phyloP scores from a whole-genome alignment of 2,113 vertebrate genomes.

The Glareola pratincola region DNA sequence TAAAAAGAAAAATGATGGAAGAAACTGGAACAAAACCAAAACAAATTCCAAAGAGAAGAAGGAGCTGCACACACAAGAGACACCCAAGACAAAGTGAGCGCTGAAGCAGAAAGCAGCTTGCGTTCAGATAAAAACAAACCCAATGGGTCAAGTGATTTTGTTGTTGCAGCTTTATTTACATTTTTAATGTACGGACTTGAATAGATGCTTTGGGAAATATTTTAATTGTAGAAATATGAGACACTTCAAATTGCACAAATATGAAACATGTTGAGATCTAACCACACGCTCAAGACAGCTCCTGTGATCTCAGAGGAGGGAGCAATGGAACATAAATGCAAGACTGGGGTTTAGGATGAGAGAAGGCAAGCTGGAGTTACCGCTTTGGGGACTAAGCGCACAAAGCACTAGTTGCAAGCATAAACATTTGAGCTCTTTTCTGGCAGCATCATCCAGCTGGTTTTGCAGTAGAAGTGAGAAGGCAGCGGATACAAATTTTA shows the following conservation, averaged over 20 bases:
- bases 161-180: conserved; percentile 67
- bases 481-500: not conserved
- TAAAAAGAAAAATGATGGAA: not conserved
- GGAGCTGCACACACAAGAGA: conserved; percentile 30
- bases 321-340: conserved; percentile 20
- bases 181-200: conserved; percentile 31
- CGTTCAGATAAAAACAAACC: conserved; percentile 58
- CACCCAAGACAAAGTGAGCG: conserved; percentile 8
- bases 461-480: not conserved
- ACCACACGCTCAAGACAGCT: conserved; percentile 10
- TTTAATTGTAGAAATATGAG: conserved; percentile 22
- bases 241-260: conserved; percentile 57
- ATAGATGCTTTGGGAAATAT: conserved; percentile 11
- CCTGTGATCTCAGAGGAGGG: not conserved
- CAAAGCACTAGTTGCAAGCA: not conserved
- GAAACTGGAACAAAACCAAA: not conserved
- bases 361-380: conserved; percentile 11
- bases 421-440: not conserved
- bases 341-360: not conserved
- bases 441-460: not conserved
- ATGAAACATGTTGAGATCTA: conserved; percentile 9
- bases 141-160: conserved; percentile 44
- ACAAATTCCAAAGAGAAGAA: conserved; percentile 31
- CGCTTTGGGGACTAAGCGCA: not conserved
- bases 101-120: conserved; percentile 39